phyloP scores from a whole-genome alignment of 92 coral and sea anemone species.

The Epizoanthus fatuus region DNA sequence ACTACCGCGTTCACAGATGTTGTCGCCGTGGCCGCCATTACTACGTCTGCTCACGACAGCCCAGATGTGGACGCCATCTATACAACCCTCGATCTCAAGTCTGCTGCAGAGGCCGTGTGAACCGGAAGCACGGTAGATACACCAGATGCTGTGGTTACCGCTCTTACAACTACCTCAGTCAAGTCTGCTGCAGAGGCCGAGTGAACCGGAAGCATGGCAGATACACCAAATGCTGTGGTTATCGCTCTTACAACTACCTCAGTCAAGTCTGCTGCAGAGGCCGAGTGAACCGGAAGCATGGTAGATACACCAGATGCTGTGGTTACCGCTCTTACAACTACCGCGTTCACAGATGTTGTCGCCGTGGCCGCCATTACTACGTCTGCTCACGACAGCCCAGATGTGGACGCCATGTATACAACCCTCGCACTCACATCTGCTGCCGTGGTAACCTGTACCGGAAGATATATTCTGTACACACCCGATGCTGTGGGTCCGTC shows the following conservation, averaged over 20 bases:
- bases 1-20: neutral
- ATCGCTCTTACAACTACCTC: neutral
- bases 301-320: neutral
- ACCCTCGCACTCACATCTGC: slow-evolving; percentile 40
- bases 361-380: neutral
- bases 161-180: neutral
- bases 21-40: neutral
- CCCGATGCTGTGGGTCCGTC: slow-evolving; percentile 26
- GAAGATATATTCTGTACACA: neutral
- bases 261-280: neutral
- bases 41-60: neutral
- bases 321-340: neutral
- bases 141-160: slow-evolving; percentile 31
- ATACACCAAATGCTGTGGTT: neutral
- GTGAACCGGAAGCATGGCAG: neutral
- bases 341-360: neutral
- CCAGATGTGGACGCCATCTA: slow-evolving; percentile 14
- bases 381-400: neutral
- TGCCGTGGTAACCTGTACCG: slow-evolving; percentile 28
- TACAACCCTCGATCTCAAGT: slow-evolving; percentile 39
- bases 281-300: neutral
- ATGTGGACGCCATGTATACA: slow-evolving; percentile 31
- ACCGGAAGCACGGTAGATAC: neutral
- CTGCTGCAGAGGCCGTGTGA: slow-evolving; percentile 42
- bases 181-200: neutral